These are phyloP conservation scores for Stenodema calcarata DNA, from an alignment of 2,888 invertebrate species.

Conservation along the genomic window DNA sequence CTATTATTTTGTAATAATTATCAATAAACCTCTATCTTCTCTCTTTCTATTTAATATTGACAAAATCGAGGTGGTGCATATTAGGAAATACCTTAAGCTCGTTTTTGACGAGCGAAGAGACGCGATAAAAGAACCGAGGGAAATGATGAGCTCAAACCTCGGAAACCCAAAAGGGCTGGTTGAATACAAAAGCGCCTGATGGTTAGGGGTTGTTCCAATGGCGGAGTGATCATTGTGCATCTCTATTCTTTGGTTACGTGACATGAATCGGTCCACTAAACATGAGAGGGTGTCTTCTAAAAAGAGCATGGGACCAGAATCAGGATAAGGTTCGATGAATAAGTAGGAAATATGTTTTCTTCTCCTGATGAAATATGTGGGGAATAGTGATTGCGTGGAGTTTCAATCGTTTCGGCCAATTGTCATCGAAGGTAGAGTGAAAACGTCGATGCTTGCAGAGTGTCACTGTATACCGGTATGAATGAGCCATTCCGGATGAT, in stretches of 20 bases:
- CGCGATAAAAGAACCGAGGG: not conserved
- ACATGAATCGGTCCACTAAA: not conserved
- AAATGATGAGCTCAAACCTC: slow-evolving; percentile 8
- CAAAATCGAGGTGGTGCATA: no score
- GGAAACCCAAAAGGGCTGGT: not conserved
- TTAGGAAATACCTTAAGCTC: not conserved
- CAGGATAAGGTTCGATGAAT: not conserved
- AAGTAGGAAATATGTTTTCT: not conserved
- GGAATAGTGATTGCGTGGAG: no score
- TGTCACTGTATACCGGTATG: no score
- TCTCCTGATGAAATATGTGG: no score
- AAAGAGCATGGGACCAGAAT: not conserved
- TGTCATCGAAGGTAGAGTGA: no score
- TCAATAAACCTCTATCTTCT: no score
- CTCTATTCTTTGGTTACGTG: not conserved
- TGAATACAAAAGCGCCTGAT: slow-evolving; percentile 8
- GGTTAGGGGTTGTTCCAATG: slow-evolving; percentile 6
- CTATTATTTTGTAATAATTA: no score
- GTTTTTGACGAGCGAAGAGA: not conserved
- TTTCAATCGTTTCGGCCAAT: no score
- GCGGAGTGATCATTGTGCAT: slow-evolving; percentile 9
- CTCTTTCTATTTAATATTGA: no score
- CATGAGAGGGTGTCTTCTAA: not conserved
- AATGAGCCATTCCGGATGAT: no score
- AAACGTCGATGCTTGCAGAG: no score